These are phyloP conservation scores for Drosophila infuscata DNA, from an alignment of 2,888 invertebrate genomes.

Conservation along the genomic window DNA sequence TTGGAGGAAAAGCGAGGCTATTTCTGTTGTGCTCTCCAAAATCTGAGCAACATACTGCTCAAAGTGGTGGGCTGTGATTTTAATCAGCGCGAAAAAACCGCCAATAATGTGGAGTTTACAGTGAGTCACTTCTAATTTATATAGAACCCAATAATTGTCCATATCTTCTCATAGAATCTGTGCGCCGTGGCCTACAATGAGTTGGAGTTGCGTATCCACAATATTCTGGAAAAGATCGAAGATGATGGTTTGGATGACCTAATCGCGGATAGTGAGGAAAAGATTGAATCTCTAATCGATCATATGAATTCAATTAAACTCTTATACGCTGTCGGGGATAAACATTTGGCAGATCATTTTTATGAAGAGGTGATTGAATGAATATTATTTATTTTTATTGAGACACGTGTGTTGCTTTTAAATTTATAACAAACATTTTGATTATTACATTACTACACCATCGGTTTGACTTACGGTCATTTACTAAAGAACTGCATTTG, in stretches of 20 bases:
- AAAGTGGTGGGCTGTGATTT: slow-evolving; percentile 74
- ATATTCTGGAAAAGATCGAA: slow-evolving; percentile 40
- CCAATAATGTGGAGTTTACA: slow-evolving; percentile 62
- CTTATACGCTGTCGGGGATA: slow-evolving; percentile 46
- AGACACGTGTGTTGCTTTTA: not conserved
- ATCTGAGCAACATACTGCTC: slow-evolving; percentile 71
- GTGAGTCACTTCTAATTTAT: slow-evolving; percentile 28
- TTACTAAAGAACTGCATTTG: not conserved
- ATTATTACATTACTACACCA: not conserved
- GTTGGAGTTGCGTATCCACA: slow-evolving; percentile 55
- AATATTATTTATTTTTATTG: not conserved
- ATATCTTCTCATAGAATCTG: slow-evolving; percentile 48
- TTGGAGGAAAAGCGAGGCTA: slow-evolving; percentile 55
- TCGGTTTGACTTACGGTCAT: not conserved
- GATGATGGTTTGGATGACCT: slow-evolving; percentile 36
- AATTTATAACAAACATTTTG: not conserved
- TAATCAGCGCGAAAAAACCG: slow-evolving; percentile 64
- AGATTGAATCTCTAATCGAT: slow-evolving; percentile 38
- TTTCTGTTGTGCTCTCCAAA: slow-evolving; percentile 70
- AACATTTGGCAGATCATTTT: slow-evolving; percentile 30
- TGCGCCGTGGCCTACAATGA: slow-evolving; percentile 56
- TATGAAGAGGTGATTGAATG: slow-evolving; percentile 45
- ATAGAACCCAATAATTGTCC: not conserved
- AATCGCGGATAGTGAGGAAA: not conserved
- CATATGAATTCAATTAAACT: slow-evolving; percentile 57